Evolutionary conservation across 2,888 invertebrate genomes (phyloP).

Genomic region (Julus scanicus): DNA sequence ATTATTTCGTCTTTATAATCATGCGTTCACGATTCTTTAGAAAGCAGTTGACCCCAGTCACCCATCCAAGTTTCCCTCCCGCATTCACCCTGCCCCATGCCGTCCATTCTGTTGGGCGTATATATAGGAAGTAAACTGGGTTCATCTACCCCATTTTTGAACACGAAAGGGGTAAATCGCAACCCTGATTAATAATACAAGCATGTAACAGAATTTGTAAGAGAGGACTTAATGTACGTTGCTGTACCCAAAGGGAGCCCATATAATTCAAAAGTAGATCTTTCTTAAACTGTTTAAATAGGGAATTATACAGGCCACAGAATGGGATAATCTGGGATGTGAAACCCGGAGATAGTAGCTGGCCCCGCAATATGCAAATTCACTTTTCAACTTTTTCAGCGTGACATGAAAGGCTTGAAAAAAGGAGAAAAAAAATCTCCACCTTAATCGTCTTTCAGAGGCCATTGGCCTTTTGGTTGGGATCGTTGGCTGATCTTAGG

Average conservation of each 20-base stretch:
- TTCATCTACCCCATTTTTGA: constrained; percentile 29
- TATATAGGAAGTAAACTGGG: constrained; percentile 4
- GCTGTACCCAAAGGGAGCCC: constrained; percentile 15
- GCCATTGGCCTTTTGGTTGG: constrained; percentile 42
- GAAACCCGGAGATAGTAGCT: constrained; percentile 23
- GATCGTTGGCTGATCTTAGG: constrained; percentile 39
- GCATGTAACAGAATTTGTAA: constrained; percentile 35
- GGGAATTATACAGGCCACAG: constrained; percentile 13
- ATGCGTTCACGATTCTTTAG: constrained; percentile 27
- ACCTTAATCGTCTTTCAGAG: constrained; percentile 36
- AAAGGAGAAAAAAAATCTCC: constrained; percentile 4
- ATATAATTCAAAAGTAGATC: not conserved
- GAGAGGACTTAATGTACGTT: not conserved
- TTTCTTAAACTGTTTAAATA: constrained; percentile 29
- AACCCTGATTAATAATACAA: constrained; percentile 27
- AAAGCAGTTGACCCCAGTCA: not conserved
- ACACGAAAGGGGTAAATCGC: constrained; percentile 42
- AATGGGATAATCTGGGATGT: constrained; percentile 32
- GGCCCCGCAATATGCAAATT: constrained; percentile 9
- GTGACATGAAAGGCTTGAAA: constrained; percentile 39
- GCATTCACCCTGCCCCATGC: not conserved
- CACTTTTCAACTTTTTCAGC: constrained; percentile 21
- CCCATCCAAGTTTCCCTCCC: not conserved
- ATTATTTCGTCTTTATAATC: constrained; percentile 38
- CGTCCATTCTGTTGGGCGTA: not conserved